Evolutionary conservation across 2,113 vertebrate species (phyloP).

Genomic region (Actinemys pallida): DNA sequence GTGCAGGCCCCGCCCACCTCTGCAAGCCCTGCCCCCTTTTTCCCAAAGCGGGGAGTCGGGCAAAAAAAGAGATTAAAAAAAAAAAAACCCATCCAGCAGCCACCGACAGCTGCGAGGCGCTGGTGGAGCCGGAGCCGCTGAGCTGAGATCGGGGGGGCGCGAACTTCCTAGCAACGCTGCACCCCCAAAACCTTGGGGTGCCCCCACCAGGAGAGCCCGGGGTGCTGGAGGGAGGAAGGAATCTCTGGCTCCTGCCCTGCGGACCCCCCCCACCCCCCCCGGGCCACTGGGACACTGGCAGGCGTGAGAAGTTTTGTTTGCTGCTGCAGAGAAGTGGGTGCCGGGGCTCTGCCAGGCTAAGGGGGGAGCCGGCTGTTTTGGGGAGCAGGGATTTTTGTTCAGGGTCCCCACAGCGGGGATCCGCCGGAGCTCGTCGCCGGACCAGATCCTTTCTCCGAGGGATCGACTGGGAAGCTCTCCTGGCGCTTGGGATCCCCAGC

Average conservation of each 20-base stretch:
- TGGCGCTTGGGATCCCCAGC: not conserved
- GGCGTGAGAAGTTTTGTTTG: not conserved
- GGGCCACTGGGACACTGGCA: not conserved
- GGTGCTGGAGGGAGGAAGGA: conserved; percentile 33
- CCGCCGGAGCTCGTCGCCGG: not conserved
- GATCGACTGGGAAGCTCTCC: no score
- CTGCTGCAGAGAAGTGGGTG: not conserved
- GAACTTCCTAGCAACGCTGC: conserved; percentile 35
- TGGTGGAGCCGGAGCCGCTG: not conserved
- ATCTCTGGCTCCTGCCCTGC: conserved; percentile 38
- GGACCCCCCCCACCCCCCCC: not conserved
- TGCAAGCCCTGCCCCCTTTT: not conserved
- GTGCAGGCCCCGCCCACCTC: not conserved
- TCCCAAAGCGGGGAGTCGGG: not conserved
- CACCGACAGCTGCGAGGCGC: not conserved
- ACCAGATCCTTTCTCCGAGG: not conserved
- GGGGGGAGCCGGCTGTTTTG: not conserved
- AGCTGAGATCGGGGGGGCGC: not conserved
- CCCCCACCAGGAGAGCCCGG: conserved; percentile 27
- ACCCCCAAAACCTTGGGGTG: conserved; percentile 55
- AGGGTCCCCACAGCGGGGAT: not conserved
- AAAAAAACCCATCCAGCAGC: not conserved
- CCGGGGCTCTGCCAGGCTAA: not conserved
- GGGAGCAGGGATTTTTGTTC: not conserved
- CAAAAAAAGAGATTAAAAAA: not conserved